Evolutionary conservation across 2,113 vertebrate genomes (phyloP).

Genomic region (Macquaria australasica): DNA sequence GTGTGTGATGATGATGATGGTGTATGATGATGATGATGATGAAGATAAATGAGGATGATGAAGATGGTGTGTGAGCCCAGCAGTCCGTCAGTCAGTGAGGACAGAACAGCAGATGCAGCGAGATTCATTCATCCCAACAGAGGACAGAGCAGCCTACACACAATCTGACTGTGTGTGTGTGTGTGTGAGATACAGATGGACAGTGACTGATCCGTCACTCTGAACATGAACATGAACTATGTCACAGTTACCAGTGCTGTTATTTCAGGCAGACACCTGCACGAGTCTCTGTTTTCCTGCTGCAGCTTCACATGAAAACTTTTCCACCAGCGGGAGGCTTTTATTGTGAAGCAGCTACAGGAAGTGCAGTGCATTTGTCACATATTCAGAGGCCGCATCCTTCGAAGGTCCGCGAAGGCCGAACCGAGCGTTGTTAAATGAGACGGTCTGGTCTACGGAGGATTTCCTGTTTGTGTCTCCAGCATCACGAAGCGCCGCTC

Average conservation of each 20-base stretch:
- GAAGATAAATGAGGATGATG: not conserved
- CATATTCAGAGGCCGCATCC: too few relatives aligned
- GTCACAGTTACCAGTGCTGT: conserved; percentile 6
- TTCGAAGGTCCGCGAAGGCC: too few relatives aligned
- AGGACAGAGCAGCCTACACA: conserved; percentile 47
- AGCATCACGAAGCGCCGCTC: too few relatives aligned
- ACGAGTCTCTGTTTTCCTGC: too few relatives aligned
- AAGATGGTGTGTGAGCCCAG: too few relatives aligned
- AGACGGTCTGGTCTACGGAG: too few relatives aligned
- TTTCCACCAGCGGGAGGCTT: too few relatives aligned
- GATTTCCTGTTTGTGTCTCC: too few relatives aligned
- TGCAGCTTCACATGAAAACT: too few relatives aligned
- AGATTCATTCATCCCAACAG: conserved; percentile 43
- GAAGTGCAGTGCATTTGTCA: too few relatives aligned
- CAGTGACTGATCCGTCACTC: not conserved
- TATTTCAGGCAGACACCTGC: not conserved
- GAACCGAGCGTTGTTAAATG: too few relatives aligned
- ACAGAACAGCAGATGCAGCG: conserved; percentile 36
- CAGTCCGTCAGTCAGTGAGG: not conserved
- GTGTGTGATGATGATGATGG: not conserved
- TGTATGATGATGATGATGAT: not conserved
- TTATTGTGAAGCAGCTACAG: too few relatives aligned
- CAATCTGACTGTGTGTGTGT: conserved; percentile 45
- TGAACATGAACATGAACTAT: not conserved
- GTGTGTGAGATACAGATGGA: not conserved